Evolutionary conservation across 2,888 invertebrate species (phyloP).

Genomic region (Ariolimax columbianus): DNA sequence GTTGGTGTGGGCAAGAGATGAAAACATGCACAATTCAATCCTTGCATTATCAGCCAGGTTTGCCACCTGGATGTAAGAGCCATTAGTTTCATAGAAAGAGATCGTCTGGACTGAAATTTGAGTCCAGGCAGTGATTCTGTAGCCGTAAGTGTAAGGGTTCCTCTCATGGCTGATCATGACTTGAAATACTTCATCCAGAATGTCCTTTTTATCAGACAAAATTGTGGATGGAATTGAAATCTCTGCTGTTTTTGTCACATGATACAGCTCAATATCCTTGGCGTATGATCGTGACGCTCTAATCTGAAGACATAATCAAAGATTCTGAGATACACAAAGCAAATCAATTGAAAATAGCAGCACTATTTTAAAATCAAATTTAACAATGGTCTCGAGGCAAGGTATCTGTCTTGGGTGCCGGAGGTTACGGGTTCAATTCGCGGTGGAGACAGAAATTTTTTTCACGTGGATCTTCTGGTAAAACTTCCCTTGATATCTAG

Average conservation of each 20-base stretch:
- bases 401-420: too few relatives aligned
- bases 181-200: constrained; percentile 39
- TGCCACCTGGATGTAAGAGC: constrained; percentile 58
- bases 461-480: too few relatives aligned
- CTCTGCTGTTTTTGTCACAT: background rate
- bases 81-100: constrained; percentile 60
- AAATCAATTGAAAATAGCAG: background rate
- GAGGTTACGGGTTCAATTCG: too few relatives aligned
- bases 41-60: constrained; percentile 53
- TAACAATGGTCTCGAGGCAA: too few relatives aligned
- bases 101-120: constrained; percentile 60
- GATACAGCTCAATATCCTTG: constrained; percentile 23
- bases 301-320: constrained; percentile 31
- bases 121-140: constrained; percentile 36
- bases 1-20: background rate
- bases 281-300: constrained; percentile 30
- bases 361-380: too few relatives aligned
- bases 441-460: too few relatives aligned
- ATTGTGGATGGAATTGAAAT: constrained; percentile 22
- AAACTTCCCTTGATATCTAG: too few relatives aligned
- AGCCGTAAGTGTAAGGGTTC: constrained; percentile 64
- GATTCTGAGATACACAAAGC: background rate
- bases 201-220: constrained; percentile 21
- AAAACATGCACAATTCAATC: constrained; percentile 58
- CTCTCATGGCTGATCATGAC: constrained; percentile 54